Conservation (phyloP, 2,797 vertebrate genomes). For the Girardinus metallicus region DNA sequence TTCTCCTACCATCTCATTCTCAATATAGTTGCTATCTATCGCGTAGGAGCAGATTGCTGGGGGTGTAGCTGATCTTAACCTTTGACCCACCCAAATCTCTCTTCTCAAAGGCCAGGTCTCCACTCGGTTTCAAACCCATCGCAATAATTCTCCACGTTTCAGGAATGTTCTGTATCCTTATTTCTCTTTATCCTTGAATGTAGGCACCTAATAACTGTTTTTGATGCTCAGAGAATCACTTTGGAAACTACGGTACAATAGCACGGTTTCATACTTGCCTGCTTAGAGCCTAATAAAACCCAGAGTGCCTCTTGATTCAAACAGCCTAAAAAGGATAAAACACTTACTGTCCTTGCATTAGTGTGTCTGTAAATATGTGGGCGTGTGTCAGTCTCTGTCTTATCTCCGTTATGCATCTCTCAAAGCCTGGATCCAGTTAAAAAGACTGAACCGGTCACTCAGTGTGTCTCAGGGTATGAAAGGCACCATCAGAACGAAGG, state of each 20-base stretch:
- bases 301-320: conserved; percentile 62
- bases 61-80: conserved; percentile 40
- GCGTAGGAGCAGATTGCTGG: conserved; percentile 27
- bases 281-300: conserved; percentile 63
- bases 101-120: conserved; percentile 1
- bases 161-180: not conserved
- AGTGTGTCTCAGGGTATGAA: conserved; percentile 18
- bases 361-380: conserved; percentile 21
- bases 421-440: conserved; percentile 27
- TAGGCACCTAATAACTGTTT: conserved; percentile 21
- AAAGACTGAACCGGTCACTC: conserved; percentile 17
- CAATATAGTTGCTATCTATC: conserved; percentile 44
- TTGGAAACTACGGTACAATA: conserved; percentile 29
- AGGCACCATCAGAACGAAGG: conserved; percentile 26
- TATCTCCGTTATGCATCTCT: conserved; percentile 45
- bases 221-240: conserved; percentile 20
- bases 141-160: not conserved
- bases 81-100: conserved; percentile 20
- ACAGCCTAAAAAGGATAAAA: conserved; percentile 67
- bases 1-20: conserved; percentile 50
- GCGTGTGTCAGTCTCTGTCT: conserved; percentile 30
- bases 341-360: conserved; percentile 38
- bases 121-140: not conserved
- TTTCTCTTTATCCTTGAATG: not conserved
- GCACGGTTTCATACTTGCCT: conserved; percentile 53